Conservation (phyloP, 2,113 vertebrate species). For the Miniopterus natalensis region DNA sequence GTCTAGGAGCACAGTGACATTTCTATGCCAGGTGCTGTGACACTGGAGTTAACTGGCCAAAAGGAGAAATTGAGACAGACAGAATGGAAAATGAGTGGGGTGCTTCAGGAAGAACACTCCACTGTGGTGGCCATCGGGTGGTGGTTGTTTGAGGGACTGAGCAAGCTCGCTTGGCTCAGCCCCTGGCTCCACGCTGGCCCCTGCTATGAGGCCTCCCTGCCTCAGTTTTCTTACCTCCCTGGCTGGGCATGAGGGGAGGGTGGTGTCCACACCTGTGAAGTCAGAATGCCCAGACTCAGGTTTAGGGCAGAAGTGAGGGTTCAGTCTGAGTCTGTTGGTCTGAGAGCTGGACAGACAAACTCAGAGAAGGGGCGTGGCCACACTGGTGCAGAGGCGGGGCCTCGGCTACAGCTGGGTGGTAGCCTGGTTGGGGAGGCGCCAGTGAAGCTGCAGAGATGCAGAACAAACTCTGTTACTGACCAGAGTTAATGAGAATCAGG, state of each 20-base stretch:
- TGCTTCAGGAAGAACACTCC: too few relatives aligned
- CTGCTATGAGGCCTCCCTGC: too few relatives aligned
- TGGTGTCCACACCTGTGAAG: rapidly evolving
- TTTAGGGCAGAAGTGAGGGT: background rate
- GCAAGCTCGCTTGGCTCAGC: background rate
- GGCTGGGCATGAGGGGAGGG: too few relatives aligned
- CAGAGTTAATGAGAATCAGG: rapidly evolving
- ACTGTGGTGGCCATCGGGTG: background rate
- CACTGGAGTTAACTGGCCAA: background rate
- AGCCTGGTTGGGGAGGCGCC: rapidly evolving
- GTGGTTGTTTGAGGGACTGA: background rate
- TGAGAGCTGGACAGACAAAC: background rate
- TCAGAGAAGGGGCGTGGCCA: too few relatives aligned
- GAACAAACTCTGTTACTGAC: too few relatives aligned
- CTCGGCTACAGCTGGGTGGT: background rate
- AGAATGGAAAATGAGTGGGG: background rate
- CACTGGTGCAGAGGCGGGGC: background rate
- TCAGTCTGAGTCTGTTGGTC: background rate
- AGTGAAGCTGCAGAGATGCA: rapidly evolving
- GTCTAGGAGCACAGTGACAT: background rate
- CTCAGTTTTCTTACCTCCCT: background rate
- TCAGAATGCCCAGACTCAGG: rapidly evolving
- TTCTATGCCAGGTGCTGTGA: background rate
- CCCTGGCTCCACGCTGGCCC: background rate
- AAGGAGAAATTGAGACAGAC: background rate